phyloP scores from a whole-genome alignment of 2,113 vertebrate species.

The Monopterus albus region DNA sequence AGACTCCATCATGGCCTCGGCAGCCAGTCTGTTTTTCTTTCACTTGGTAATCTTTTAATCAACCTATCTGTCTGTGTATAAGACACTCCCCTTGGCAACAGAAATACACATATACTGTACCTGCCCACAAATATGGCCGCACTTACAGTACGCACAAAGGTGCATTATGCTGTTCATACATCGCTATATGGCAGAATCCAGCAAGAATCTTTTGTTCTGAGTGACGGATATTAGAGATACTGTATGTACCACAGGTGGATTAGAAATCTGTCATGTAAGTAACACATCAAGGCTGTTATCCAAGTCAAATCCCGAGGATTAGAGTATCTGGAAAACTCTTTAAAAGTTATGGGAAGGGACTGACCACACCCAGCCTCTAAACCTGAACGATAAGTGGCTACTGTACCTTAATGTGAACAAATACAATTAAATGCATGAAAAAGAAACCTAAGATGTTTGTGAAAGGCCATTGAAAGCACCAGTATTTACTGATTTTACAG shows the following conservation, averaged over 20 bases:
- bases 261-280: constrained; percentile 51
- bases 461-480: no score
- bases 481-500: background rate
- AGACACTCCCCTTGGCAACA: constrained; percentile 7
- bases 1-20: no score
- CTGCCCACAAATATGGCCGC: background rate
- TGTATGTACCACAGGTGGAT: constrained; percentile 59
- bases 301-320: constrained; percentile 39
- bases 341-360: background rate
- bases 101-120: constrained; percentile 7
- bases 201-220: constrained; percentile 63
- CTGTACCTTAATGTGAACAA: background rate
- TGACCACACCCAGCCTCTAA: background rate
- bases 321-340: background rate
- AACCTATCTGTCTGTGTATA: background rate
- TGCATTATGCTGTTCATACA: constrained; percentile 42
- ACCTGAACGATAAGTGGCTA: no score
- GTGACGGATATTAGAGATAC: constrained; percentile 14
- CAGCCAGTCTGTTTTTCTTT: no score
- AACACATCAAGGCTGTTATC: background rate
- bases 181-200: constrained; percentile 41
- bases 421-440: background rate
- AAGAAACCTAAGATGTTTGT: background rate
- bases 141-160: constrained; percentile 12
- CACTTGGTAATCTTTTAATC: no score